A percentile compares a stretch with the other conserved stretches of the same genome.
Evolutionary conservation across 2,888 invertebrate genomes (phyloP).

Genomic region (Macrostomum cliftonense): DNA sequence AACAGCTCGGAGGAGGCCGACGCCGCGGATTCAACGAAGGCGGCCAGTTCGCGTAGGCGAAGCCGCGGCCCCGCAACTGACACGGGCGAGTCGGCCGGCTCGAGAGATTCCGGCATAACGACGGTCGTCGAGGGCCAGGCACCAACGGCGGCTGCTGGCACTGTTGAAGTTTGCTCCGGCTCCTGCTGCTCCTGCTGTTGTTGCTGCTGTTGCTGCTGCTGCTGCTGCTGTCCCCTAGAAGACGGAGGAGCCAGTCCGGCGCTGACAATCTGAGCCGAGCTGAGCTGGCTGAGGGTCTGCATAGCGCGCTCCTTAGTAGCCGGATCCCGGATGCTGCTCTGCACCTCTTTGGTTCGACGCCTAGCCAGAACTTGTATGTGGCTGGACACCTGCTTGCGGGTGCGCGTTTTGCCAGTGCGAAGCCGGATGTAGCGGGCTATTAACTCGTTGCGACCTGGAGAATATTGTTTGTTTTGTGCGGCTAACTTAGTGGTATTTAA

Average conservation of each 20-base stretch:
- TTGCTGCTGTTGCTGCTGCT: too few relatives aligned
- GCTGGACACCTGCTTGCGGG: constrained; percentile 96
- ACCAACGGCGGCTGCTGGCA: too few relatives aligned
- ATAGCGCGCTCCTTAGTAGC: constrained; percentile 83
- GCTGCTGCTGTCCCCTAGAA: too few relatives aligned
- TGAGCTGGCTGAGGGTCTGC: constrained; percentile 86
- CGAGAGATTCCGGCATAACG: too few relatives aligned
- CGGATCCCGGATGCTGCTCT: constrained; percentile 48
- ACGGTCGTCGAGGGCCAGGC: too few relatives aligned
- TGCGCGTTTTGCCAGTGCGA: constrained; percentile 95
- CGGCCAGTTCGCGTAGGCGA: constrained; percentile 85
- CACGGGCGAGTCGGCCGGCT: constrained; percentile 8
- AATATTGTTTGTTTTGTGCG: too few relatives aligned
- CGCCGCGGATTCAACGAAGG: constrained; percentile 59
- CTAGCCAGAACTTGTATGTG: constrained; percentile 98
- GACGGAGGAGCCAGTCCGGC: constrained; percentile 36
- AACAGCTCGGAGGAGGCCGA: too few relatives aligned
- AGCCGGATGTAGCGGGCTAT: constrained; percentile 99
- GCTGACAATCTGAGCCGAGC: constrained; percentile 89
- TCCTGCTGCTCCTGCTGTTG: too few relatives aligned
- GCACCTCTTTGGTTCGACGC: constrained; percentile 72
- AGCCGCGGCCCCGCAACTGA: constrained; percentile 91
- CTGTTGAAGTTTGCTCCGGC: too few relatives aligned
- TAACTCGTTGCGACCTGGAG: constrained; percentile 90
- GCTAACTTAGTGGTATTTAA: too few relatives aligned